These are phyloP conservation scores for Catocala nupta DNA, from an alignment of 2,888 invertebrate species.

Conservation along the genomic window DNA sequence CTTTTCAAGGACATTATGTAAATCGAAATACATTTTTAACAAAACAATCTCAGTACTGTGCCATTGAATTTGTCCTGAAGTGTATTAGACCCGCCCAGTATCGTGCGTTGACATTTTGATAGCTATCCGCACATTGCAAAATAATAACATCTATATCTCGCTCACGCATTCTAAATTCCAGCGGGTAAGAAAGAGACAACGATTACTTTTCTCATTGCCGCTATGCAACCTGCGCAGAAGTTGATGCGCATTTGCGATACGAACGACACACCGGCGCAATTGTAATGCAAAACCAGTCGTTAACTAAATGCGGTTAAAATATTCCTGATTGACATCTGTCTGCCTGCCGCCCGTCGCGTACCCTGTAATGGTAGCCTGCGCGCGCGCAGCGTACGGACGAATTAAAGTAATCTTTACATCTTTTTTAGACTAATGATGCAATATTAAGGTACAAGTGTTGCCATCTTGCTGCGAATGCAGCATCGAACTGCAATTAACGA, in stretches of 20 bases:
- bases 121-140: constrained; percentile 58
- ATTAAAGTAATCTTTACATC: constrained; percentile 53
- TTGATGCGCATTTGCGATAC: constrained; percentile 57
- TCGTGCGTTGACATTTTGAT: constrained; percentile 65
- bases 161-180: constrained; percentile 28
- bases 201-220: constrained; percentile 50
- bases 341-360: constrained; percentile 28
- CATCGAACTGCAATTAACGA: not conserved
- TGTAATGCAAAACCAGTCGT: constrained; percentile 58
- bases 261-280: constrained; percentile 52
- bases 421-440: constrained; percentile 40
- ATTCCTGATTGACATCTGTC: constrained; percentile 63
- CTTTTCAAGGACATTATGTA: constrained; percentile 32
- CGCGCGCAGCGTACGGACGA: constrained; percentile 22
- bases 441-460: constrained; percentile 4
- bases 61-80: constrained; percentile 29
- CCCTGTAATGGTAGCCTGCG: constrained; percentile 26
- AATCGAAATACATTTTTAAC: constrained; percentile 35
- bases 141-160: constrained; percentile 51
- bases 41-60: constrained; percentile 22
- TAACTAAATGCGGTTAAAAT: constrained; percentile 59
- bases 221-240: constrained; percentile 58
- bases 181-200: constrained; percentile 22
- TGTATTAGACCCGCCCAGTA: constrained; percentile 44
- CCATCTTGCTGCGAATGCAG: not conserved